Evolutionary conservation across 1,140 invertebrate species (phyloP).

Genomic region (Teleogryllus occipitalis): DNA sequence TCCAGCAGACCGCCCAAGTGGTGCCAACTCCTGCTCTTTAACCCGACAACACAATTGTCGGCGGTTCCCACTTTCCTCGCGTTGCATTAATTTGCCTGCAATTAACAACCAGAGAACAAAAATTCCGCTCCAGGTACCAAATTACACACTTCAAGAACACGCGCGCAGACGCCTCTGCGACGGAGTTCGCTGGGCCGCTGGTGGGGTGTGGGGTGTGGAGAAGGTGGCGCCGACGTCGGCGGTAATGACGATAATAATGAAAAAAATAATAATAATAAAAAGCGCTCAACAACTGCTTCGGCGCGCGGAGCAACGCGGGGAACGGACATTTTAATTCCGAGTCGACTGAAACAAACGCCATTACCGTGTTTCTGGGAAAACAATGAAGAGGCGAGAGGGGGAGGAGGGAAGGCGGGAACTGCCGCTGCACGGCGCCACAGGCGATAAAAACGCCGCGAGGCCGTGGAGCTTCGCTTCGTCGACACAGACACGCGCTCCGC

Average conservation of each 20-base stretch:
- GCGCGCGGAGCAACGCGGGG: too few species aligned
- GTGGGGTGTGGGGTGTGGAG: not conserved
- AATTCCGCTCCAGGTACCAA: not conserved
- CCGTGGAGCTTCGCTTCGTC: too few species aligned
- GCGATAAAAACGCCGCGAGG: too few species aligned
- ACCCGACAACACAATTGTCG: too few species aligned
- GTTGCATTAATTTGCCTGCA: not conserved
- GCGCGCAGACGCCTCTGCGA: too few species aligned
- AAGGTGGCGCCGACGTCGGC: too few species aligned
- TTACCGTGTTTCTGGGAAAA: not conserved
- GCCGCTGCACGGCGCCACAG: too few species aligned
- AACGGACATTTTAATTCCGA: not conserved
- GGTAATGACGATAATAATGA: not conserved
- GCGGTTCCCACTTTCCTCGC: not conserved
- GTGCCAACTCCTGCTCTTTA: too few species aligned
- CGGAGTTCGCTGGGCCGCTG: not conserved
- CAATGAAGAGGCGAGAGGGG: not conserved
- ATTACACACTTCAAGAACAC: too few species aligned
- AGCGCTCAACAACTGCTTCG: not conserved
- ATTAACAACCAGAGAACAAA: not conserved
- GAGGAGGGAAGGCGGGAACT: not conserved
- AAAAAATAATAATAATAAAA: constrained; percentile 2
- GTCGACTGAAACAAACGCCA: not conserved
- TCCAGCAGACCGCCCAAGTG: too few species aligned
- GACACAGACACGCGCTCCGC: too few species aligned